Percentiles rank a stretch among this genome's conserved stretches.
phyloP scores from a whole-genome alignment of 2,888 invertebrate genomes.

The Folsomia manolachei region DNA sequence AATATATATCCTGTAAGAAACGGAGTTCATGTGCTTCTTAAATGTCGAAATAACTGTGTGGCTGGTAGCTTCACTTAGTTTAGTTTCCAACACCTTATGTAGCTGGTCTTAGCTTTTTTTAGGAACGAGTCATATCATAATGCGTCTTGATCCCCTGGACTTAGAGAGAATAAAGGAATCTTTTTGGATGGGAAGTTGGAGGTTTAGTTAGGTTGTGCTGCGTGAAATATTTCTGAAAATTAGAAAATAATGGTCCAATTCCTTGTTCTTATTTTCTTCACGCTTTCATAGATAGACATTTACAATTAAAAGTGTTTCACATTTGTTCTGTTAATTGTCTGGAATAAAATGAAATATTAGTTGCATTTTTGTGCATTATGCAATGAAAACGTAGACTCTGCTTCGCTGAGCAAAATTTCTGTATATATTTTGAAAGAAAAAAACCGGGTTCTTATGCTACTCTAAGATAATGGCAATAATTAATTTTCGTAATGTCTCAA shows the following conservation, averaged over 20 bases:
- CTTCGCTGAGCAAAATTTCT: too few relatives aligned
- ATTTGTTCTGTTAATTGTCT: neutral
- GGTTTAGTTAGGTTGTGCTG: neutral
- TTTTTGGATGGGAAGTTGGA: too few relatives aligned
- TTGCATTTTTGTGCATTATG: neutral
- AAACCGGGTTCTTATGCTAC: too few relatives aligned
- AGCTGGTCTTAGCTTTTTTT: neutral
- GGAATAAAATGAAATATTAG: neutral
- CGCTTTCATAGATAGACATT: neutral
- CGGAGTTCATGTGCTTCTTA: neutral
- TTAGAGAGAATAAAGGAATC: neutral
- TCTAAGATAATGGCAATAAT: too few relatives aligned
- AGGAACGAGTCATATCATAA: neutral
- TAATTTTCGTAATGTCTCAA: too few relatives aligned
- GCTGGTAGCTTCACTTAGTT: neutral
- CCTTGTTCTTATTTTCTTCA: neutral
- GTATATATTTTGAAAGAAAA: too few relatives aligned
- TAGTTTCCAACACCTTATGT: neutral
- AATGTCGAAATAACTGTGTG: constrained; percentile 3
- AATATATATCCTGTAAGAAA: too few relatives aligned
- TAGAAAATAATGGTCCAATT: constrained; percentile 8
- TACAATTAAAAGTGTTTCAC: neutral
- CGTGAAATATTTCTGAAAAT: constrained; percentile 16
- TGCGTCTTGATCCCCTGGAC: constrained; percentile 2
- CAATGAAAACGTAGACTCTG: too few relatives aligned